Evolutionary conservation across 2,888 invertebrate species (phyloP).

Genomic region (Drosophila dives): DNA sequence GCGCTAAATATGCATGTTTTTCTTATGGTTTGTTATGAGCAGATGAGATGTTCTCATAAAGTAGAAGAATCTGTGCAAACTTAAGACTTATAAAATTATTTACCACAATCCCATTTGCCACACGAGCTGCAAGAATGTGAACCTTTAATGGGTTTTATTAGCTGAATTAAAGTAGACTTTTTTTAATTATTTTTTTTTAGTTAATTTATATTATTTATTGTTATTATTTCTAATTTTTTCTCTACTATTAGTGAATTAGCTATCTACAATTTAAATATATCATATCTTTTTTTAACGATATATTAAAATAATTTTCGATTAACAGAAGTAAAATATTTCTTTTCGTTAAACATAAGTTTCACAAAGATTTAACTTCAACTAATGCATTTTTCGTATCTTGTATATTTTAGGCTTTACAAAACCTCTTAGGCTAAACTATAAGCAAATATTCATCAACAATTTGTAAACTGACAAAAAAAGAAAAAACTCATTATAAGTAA

Average conservation of each 20-base stretch:
- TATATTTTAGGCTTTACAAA: background rate
- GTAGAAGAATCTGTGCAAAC: background rate
- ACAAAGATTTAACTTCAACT: background rate
- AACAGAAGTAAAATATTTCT: background rate
- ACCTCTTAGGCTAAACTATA: slow-evolving; percentile 7
- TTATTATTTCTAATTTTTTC: background rate
- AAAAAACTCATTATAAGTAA: slow-evolving; percentile 27
- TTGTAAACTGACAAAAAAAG: background rate
- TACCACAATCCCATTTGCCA: background rate
- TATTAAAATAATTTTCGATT: background rate
- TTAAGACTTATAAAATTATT: background rate
- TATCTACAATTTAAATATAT: background rate
- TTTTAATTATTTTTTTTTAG: too few species aligned
- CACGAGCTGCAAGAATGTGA: fast-evolving
- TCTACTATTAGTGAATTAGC: fast-evolving
- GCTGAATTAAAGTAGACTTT: background rate
- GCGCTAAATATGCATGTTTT: background rate
- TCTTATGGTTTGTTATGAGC: background rate
- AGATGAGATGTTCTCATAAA: background rate
- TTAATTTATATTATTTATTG: too few species aligned
- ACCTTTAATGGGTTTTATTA: fast-evolving
- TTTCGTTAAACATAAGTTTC: background rate
- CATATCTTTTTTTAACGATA: background rate
- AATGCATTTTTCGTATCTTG: background rate
- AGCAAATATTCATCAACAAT: slow-evolving; percentile 13